These are phyloP conservation scores for Aegypius monachus DNA, from an alignment of 2,113 vertebrate genomes.

Conservation along the genomic window DNA sequence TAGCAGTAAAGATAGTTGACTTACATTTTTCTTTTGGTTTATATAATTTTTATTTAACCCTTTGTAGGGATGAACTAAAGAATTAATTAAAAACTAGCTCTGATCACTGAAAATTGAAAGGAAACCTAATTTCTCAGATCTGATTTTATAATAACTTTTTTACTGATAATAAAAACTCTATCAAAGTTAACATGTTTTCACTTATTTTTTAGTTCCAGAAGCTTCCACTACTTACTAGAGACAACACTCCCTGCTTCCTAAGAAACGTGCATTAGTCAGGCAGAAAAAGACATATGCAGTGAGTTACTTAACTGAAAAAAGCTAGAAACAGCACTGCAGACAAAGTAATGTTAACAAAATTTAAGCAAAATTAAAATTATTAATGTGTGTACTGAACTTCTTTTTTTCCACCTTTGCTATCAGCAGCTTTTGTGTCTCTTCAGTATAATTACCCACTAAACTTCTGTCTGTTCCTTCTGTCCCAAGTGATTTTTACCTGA, in stretches of 20 bases:
- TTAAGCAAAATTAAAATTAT: background rate
- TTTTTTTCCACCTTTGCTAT: background rate
- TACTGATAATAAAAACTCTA: background rate
- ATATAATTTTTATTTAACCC: background rate
- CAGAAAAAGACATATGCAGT: background rate
- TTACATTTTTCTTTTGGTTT: background rate
- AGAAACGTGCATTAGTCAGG: background rate
- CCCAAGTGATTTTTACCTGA: background rate
- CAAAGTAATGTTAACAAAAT: background rate
- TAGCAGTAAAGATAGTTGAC: background rate
- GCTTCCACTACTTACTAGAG: background rate
- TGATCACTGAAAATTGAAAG: background rate
- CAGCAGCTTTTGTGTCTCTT: background rate
- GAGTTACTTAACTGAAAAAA: background rate
- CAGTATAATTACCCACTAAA: background rate
- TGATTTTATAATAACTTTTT: background rate
- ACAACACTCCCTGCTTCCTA: background rate
- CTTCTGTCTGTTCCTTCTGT: background rate
- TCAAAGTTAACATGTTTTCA: background rate
- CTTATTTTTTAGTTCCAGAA: background rate
- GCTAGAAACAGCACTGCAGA: background rate
- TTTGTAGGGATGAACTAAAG: background rate
- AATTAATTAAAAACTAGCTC: background rate
- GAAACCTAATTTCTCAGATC: background rate
- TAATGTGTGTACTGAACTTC: background rate